These are phyloP conservation scores for Temnothorax curvispinosus DNA, from an alignment of 1,140 invertebrate genomes.

Conservation along the genomic window DNA sequence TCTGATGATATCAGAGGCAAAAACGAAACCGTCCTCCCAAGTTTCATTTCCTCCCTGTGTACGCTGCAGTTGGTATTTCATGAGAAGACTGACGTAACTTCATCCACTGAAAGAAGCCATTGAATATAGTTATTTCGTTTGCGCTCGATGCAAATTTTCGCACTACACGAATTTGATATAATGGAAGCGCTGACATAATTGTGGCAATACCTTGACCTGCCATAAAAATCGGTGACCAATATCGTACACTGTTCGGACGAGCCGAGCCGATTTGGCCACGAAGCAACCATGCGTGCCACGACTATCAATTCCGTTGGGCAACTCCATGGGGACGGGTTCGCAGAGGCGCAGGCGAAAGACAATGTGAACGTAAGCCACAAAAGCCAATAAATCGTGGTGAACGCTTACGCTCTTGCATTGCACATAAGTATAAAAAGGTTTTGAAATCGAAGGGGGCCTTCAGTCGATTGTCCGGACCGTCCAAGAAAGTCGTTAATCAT, in stretches of 20 bases:
- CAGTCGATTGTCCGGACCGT: conserved; percentile 59
- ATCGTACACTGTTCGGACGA: conserved; percentile 66
- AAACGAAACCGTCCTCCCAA: neutral
- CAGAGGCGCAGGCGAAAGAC: conserved; percentile 71
- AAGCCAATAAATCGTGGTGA: conserved; percentile 61
- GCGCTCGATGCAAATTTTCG: neutral
- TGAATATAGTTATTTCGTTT: neutral
- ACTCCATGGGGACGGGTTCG: conserved; percentile 73
- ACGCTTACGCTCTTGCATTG: conserved; percentile 68
- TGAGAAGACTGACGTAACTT: neutral
- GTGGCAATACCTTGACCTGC: conserved; percentile 66
- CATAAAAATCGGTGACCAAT: conserved; percentile 48
- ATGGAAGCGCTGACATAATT: conserved; percentile 15
- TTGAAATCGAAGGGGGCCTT: conserved; percentile 67
- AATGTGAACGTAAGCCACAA: conserved; percentile 59
- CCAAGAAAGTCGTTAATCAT: conserved; percentile 17
- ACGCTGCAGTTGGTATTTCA: neutral
- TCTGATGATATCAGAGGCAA: conserved; percentile 18
- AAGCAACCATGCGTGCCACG: conserved; percentile 72
- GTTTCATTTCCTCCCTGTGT: neutral
- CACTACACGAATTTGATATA: neutral
- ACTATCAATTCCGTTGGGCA: conserved; percentile 72
- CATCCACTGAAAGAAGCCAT: neutral
- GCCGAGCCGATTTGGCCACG: conserved; percentile 61
- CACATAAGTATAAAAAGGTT: conserved; percentile 75